These are phyloP conservation scores for Echinops telfairi DNA, from an alignment of 2,113 vertebrate genomes.

Conservation along the genomic window DNA sequence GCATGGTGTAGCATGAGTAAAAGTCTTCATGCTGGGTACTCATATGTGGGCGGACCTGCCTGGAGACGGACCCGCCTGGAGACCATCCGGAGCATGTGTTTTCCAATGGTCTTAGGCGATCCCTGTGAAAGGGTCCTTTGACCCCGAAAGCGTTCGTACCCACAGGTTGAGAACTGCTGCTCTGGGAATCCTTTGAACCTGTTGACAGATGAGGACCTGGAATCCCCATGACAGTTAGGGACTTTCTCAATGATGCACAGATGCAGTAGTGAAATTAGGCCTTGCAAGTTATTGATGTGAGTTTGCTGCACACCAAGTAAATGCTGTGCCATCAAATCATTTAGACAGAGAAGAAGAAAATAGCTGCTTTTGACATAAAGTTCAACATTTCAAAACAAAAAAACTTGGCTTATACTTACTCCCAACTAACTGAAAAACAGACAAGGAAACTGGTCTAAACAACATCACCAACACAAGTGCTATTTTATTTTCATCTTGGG, in stretches of 20 bases:
- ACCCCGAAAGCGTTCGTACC: too few relatives aligned
- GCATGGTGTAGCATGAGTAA: too few relatives aligned
- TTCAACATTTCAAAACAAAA: slow-evolving; percentile 28
- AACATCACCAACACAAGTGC: background rate
- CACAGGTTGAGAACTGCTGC: too few relatives aligned
- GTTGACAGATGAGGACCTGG: background rate
- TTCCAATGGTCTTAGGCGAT: too few relatives aligned
- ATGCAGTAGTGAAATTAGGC: background rate
- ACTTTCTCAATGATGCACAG: background rate
- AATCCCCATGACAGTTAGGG: background rate
- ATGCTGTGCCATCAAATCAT: slow-evolving; percentile 2
- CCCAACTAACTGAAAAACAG: background rate
- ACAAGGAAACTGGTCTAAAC: background rate
- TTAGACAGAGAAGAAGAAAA: slow-evolving; percentile 21
- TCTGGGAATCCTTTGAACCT: background rate
- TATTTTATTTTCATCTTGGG: background rate
- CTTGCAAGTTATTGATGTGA: background rate
- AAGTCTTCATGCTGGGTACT: too few relatives aligned
- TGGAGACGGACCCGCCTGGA: too few relatives aligned
- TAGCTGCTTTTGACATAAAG: background rate
- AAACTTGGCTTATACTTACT: background rate
- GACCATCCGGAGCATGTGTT: too few relatives aligned
- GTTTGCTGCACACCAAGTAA: background rate
- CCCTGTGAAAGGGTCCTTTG: too few relatives aligned
- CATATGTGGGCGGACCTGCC: too few relatives aligned